A percentile compares a stretch with the other conserved stretches of the same genome.
These are phyloP conservation scores for Serranus cabrilla DNA, from an alignment of 2,797 vertebrate species.

Conservation along the genomic window DNA sequence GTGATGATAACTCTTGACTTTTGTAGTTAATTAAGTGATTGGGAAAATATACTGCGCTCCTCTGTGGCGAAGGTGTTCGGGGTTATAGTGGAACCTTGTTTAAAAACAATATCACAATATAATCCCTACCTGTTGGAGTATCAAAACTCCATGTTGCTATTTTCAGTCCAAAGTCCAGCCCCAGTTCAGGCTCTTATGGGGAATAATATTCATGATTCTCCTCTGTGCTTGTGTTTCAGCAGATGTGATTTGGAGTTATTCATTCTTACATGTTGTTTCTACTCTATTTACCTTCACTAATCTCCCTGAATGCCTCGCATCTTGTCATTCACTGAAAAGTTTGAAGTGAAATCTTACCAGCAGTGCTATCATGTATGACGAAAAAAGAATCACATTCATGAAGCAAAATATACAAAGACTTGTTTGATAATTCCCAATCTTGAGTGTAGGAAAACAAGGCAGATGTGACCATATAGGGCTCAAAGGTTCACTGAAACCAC, in stretches of 20 bases:
- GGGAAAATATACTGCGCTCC: background rate
- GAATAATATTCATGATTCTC: background rate
- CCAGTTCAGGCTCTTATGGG: background rate
- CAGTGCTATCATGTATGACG: too few relatives aligned
- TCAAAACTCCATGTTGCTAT: background rate
- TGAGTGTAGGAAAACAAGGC: background rate
- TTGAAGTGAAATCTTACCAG: background rate
- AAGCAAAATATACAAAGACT: too few relatives aligned
- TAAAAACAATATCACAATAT: too few relatives aligned
- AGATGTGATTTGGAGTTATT: conserved; percentile 13
- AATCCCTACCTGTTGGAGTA: background rate
- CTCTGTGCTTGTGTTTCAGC: background rate
- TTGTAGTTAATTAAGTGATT: background rate
- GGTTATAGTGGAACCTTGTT: background rate
- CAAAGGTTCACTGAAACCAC: background rate
- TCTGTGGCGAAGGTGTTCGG: background rate
- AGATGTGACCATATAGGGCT: background rate
- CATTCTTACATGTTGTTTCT: background rate
- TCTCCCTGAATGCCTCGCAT: conserved; percentile 1
- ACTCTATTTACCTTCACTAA: background rate
- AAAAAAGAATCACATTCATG: too few relatives aligned
- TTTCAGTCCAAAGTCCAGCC: background rate
- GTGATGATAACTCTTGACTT: background rate
- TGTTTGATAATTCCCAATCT: too few relatives aligned
- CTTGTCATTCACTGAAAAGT: background rate